These are phyloP conservation scores for Leptosomus discolor DNA, from an alignment of 2,113 vertebrate genomes.

Conservation along the genomic window DNA sequence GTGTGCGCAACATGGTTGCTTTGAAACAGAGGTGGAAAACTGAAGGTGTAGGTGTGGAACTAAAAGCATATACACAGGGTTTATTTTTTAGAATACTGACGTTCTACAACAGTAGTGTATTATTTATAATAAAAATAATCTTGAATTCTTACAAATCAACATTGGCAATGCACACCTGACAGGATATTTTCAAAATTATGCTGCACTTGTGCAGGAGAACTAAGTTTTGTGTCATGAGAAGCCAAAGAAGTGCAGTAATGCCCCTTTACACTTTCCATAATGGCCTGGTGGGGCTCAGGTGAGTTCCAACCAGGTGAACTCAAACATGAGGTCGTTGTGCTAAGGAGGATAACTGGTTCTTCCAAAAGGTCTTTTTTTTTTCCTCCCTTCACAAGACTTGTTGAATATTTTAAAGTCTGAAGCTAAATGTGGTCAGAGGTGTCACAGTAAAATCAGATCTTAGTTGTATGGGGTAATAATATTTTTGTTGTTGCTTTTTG, in stretches of 20 bases:
- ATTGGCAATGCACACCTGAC: not conserved
- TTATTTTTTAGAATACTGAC: not conserved
- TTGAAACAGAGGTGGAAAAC: not conserved
- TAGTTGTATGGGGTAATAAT: not conserved
- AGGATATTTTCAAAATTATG: not conserved
- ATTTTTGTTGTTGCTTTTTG: constrained; percentile 1
- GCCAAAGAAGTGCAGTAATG: not conserved
- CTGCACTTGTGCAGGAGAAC: not conserved
- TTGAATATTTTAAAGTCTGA: constrained; percentile 16
- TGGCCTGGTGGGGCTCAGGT: not conserved
- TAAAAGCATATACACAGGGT: not conserved
- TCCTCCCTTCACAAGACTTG: not conserved
- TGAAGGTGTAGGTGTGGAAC: not conserved
- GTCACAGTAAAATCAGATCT: constrained; percentile 40
- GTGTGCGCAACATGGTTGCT: not conserved
- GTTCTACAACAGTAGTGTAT: not conserved
- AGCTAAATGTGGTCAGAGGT: constrained; percentile 38
- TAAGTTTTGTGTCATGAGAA: not conserved
- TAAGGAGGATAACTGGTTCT: not conserved
- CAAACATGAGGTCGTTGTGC: not conserved
- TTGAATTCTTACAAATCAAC: not conserved
- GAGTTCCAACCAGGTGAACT: not conserved
- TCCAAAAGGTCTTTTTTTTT: not conserved
- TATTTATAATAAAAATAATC: not conserved
- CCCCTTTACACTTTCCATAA: not conserved